These are phyloP conservation scores for Zelostemma sp. DNA, from an alignment of 1,140 invertebrate genomes.

Conservation along the genomic window DNA sequence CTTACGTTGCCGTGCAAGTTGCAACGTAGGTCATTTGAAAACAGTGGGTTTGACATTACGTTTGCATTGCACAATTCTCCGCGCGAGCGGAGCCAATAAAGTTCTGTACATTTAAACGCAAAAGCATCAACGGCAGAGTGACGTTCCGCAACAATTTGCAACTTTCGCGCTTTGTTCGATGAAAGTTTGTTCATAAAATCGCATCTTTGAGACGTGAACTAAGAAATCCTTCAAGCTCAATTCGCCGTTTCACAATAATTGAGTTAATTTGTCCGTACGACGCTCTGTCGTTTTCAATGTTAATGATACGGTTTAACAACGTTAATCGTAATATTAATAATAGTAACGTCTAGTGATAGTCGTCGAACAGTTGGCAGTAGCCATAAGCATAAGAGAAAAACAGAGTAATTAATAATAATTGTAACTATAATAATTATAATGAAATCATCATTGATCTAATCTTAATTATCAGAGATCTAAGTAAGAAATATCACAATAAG, in stretches of 20 bases:
- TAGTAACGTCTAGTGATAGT: constrained; percentile 16
- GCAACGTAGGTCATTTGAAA: not conserved
- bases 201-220: constrained; percentile 40
- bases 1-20: no score
- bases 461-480: constrained; percentile 70
- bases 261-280: not conserved
- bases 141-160: not conserved
- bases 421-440: constrained; percentile 25
- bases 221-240: constrained; percentile 11
- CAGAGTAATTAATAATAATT: constrained; percentile 15
- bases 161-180: not conserved
- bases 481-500: constrained; percentile 71
- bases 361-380: constrained; percentile 39
- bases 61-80: constrained; percentile 3
- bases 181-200: not conserved
- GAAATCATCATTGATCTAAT: constrained; percentile 45
- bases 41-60: not conserved
- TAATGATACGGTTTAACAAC: constrained; percentile 8
- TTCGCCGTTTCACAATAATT: no score
- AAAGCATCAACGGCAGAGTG: constrained; percentile 1
- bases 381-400: constrained; percentile 37
- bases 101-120: constrained; percentile 19
- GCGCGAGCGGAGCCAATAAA: constrained; percentile 12
- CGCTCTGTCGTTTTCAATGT: constrained; percentile 4
- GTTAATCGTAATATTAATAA: constrained; percentile 9